Evolutionary conservation across 2,888 invertebrate species (phyloP), one percentile per base, ranked within the genome.

Genomic region (Cybosia mesomella): DNA sequence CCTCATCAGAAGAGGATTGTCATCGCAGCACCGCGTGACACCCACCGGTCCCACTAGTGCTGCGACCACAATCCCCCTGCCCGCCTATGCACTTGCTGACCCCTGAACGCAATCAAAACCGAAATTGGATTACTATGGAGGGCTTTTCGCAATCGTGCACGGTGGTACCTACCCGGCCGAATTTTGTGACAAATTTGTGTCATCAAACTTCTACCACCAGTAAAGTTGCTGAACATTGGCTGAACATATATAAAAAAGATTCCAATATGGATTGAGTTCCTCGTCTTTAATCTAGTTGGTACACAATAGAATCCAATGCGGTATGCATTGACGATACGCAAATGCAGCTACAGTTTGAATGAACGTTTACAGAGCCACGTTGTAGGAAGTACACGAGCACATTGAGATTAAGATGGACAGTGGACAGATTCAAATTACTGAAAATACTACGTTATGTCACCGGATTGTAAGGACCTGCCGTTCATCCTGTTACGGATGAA

Each of bases 341-440:
- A 61, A 49, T 39, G 59, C 9, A 60, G 36, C 28, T 18, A 43
- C 61, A 43, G 1, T 36, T 21, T 49, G 24, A 43, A 53, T 61
- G 24, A 28, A 64, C 21, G 32, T 22, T 9, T 22, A 32, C 7
- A 43, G 53, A 55, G 58, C 43, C n/a, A 64, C 59, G 21, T 63
- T 59, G 66, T 64, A 67, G 70, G 70, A 67, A 71, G 70, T 73
- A 72, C 72, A 54, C 49, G 54, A 73, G 67, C 66, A 57, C 67
- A 54, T 62, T 43, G 32, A 69, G 64, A 80, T 80, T 75, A 75
- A 79, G 80, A 81, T 73, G 67, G 80, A 80, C 80, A 77, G 80
- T 68, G 67, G 80, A 80, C 80, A 77, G 80, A 67, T 75, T 64
- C 71, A 72, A 73, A 73, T 75, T 74, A 80, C 74, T 67, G 32